phyloP scores from a whole-genome alignment of 2,888 invertebrate genomes.

The Nomada fucata region DNA sequence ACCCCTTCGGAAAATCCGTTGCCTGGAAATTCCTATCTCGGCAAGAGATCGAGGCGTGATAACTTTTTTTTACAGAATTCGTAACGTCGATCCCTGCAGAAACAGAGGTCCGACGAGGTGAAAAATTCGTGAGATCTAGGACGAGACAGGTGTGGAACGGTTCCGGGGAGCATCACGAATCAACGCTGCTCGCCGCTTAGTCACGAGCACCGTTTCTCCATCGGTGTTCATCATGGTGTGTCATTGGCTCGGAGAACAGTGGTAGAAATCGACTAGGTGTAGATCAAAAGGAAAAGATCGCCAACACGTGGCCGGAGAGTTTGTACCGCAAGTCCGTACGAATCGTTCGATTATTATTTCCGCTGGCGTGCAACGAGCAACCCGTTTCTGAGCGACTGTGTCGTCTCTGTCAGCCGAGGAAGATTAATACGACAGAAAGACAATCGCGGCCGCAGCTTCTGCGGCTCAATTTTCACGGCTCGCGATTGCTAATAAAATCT shows the following conservation, averaged over 20 bases:
- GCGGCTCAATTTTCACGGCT: no score
- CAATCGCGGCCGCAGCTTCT: background rate
- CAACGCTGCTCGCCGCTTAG: slow-evolving; percentile 48
- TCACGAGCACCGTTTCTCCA: slow-evolving; percentile 61
- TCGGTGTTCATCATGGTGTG: slow-evolving; percentile 49
- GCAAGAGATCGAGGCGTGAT: background rate
- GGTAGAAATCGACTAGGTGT: slow-evolving; percentile 34
- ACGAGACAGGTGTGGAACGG: slow-evolving; percentile 59
- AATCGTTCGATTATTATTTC: no score
- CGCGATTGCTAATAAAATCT: no score
- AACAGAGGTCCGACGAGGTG: slow-evolving; percentile 22
- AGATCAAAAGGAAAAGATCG: background rate
- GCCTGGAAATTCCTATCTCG: background rate
- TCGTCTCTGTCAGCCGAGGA: background rate
- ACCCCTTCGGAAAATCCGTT: slow-evolving; percentile 14
- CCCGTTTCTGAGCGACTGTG: background rate
- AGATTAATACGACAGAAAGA: background rate
- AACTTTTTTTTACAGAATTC: background rate
- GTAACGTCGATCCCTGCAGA: slow-evolving; percentile 10
- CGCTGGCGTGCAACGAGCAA: no score
- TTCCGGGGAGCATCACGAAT: slow-evolving; percentile 44
- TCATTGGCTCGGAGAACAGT: slow-evolving; percentile 16
- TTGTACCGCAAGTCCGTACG: background rate
- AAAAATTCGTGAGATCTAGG: slow-evolving; percentile 56
- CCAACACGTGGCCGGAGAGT: background rate